Conservation (phyloP, 2,888 invertebrate species). For the Tenthredo mesomela region DNA sequence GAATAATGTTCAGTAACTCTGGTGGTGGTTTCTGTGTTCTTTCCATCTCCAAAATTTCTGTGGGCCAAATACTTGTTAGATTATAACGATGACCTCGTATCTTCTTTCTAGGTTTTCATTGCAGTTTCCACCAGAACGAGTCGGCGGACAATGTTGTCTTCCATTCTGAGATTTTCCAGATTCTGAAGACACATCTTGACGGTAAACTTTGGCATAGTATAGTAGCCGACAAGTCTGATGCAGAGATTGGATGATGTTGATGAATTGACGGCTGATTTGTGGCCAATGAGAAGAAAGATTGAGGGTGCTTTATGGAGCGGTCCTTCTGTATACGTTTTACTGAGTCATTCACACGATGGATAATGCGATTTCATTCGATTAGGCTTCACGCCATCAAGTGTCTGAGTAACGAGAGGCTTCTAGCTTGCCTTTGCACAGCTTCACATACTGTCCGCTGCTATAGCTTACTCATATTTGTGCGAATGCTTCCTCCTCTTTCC, state of each 20-base stretch:
- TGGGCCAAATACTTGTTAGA: neutral
- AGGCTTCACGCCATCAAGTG: no score
- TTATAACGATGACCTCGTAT: neutral
- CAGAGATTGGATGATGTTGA: neutral
- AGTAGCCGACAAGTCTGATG: neutral
- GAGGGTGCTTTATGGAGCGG: neutral
- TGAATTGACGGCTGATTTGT: neutral
- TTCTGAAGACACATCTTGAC: neutral
- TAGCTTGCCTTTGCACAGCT: no score
- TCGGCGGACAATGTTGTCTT: neutral
- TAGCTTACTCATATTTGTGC: no score
- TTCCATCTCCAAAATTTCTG: neutral
- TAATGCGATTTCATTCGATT: no score
- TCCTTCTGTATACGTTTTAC: no score
- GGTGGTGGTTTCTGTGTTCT: neutral
- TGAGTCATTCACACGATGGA: no score
- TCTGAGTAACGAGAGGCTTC: no score
- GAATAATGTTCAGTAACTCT: neutral
- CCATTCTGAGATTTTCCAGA: neutral
- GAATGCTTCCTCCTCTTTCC: no score
- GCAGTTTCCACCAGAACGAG: neutral
- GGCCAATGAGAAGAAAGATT: neutral
- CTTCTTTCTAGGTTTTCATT: neutral
- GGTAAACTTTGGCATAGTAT: neutral
- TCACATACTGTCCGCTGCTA: no score